These are phyloP conservation scores for Pocillopora grandis DNA, from an alignment of 92 coral and sea anemone genomes.

Conservation along the genomic window DNA sequence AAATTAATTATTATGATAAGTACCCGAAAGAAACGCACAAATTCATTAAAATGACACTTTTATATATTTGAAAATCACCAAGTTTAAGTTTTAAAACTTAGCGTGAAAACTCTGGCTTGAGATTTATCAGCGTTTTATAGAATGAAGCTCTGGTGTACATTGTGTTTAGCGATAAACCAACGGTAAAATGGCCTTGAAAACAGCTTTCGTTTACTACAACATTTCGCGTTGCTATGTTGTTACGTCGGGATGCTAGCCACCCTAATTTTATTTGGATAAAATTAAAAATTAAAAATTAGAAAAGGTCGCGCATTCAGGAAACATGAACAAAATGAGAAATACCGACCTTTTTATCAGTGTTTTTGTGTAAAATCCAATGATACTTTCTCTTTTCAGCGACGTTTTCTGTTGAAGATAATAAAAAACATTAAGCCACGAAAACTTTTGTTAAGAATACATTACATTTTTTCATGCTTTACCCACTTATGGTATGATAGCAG, in stretches of 20 bases:
- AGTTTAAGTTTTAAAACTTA: too few species aligned
- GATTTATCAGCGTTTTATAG: too few species aligned
- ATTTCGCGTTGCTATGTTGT: background rate
- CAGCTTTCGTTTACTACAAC: background rate
- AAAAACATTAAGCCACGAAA: background rate
- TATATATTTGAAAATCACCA: too few species aligned
- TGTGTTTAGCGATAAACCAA: background rate
- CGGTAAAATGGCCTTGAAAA: background rate
- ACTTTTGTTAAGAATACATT: background rate
- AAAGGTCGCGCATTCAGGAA: background rate
- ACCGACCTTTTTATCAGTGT: slow-evolving; percentile 6
- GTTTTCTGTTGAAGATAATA: slow-evolving; percentile 5
- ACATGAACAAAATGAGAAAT: background rate
- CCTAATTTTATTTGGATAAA: background rate
- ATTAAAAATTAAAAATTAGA: background rate
- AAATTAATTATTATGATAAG: background rate
- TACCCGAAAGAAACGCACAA: too few species aligned
- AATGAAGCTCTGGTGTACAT: too few species aligned
- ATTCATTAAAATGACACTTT: too few species aligned
- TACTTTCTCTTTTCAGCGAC: background rate
- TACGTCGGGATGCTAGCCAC: background rate
- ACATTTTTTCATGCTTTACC: background rate
- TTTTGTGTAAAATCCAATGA: background rate
- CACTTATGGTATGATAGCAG: background rate
- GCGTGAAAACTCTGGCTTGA: too few species aligned